Conservation (phyloP, 2,797 vertebrate genomes). For the Urosaurus nigricauda region DNA sequence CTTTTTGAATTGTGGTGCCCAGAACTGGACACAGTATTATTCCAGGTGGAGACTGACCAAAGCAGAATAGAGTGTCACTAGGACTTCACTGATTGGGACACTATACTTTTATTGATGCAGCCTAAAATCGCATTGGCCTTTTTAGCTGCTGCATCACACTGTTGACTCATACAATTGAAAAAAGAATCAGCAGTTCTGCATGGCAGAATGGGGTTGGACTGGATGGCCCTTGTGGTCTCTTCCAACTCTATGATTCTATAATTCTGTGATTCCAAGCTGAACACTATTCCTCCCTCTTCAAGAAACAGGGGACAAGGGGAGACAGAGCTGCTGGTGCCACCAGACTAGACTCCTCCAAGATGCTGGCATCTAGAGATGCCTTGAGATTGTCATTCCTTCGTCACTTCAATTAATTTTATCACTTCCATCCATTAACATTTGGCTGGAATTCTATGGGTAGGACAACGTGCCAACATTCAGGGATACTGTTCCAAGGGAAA, state of each 20-base stretch:
- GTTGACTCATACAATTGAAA: too few species aligned
- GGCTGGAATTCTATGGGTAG: conserved; percentile 1
- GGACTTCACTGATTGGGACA: too few species aligned
- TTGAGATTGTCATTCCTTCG: background rate
- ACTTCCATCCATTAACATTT: conserved; percentile 21
- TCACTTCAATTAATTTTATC: conserved; percentile 2
- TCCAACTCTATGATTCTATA: background rate
- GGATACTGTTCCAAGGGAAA: conserved; percentile 9
- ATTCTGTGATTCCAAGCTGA: background rate
- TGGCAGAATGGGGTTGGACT: background rate
- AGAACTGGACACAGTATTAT: too few species aligned
- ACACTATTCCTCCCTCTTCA: background rate
- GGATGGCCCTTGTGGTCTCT: background rate
- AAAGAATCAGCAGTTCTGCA: too few species aligned
- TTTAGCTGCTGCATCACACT: too few species aligned
- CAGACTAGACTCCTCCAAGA: background rate
- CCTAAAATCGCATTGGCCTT: too few species aligned
- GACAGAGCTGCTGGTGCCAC: background rate
- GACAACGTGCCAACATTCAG: conserved; percentile 14
- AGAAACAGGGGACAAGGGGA: background rate
- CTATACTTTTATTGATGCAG: too few species aligned
- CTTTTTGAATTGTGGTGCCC: too few species aligned
- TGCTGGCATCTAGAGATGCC: background rate
- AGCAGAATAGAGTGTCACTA: too few species aligned
- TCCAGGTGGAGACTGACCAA: too few species aligned